Evolutionary conservation across 2,113 vertebrate species (phyloP), one percentile per base, ranked within the genome.

Genomic region (Triplophysa tibetana): DNA sequence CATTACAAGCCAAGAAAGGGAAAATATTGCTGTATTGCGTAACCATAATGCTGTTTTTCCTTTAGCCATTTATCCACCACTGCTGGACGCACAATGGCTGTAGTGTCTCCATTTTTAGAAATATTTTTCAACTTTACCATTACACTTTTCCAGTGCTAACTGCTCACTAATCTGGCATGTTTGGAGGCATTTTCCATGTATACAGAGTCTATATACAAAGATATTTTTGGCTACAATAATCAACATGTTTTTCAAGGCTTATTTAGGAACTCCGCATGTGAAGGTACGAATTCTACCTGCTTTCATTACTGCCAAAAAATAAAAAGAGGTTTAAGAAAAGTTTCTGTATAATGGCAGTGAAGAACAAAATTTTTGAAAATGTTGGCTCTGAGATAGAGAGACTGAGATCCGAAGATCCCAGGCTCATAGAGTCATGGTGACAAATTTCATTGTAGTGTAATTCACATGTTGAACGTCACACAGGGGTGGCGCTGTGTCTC

Each of bases 401-500:
- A 2, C 9, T 45, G 43, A 33, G 33, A 33, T 11, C 43, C 10
- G 8, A 45, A 45, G 43, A 45, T 10, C 0, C 14, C 50, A 38
- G 33, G 33, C 6, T 38, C 6, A 7, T 45, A 10, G 43, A 6
- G 43, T 43, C 41, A 11, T 45, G 43, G 43, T 45, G 43, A 45
- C 43, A 45, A 45, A 12, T 45, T 45, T 1, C 11, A 45, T 54
- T 54, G 1, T 54, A 54, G 14, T 16, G 50, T 24, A 24, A 23
- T 69, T 1, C 23, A 52, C 11, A 16, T n/a, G 21, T 14, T 45
- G n/a, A 14, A 12, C 23, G 9, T 48, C 48, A 56, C 81, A 80
- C 63, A 45, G 65, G 38, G 87, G 78, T 75, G 87, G 87, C 82
- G 81, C 85, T 88, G 80, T 86, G 85, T 80, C 81, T 83, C 87